Conservation (phyloP, 2,888 invertebrate genomes). For the Athalia cordata region DNA sequence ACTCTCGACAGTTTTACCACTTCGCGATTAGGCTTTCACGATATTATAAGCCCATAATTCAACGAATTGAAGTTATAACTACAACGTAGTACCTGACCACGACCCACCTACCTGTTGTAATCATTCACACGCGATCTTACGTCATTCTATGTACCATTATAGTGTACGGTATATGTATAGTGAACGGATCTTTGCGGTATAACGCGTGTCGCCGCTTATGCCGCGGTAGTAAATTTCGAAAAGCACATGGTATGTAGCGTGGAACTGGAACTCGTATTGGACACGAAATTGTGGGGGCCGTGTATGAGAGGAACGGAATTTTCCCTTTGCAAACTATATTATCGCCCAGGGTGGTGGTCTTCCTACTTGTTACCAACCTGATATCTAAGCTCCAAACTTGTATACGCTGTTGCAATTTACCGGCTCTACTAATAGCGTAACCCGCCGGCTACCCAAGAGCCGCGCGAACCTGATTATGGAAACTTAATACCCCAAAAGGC, state of each 20-base stretch:
- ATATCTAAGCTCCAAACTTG: conserved; percentile 8
- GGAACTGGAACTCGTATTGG: not conserved
- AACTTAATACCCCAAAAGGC: no score
- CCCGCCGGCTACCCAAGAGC: not conserved
- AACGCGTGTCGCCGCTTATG: not conserved
- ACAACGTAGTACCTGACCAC: not conserved
- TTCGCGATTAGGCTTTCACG: conserved; percentile 32
- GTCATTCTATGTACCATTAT: no score
- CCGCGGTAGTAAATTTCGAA: not conserved
- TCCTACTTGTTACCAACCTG: not conserved
- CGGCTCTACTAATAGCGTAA: conserved; percentile 27
- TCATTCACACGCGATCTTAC: conserved; percentile 44
- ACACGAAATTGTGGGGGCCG: not conserved
- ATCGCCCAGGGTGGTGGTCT: no score
- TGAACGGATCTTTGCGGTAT: no score
- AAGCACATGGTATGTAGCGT: not conserved
- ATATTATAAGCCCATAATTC: conserved; percentile 25
- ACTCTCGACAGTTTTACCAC: conserved; percentile 33
- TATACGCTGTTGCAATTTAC: conserved; percentile 13
- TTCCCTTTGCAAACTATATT: not conserved
- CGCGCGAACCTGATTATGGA: conserved; percentile 26
- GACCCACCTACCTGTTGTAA: conserved; percentile 38
- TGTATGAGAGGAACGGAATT: not conserved
- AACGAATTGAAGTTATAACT: conserved; percentile 38
- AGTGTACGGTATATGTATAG: no score